Percentiles rank a stretch among this genome's conserved stretches.
These are phyloP conservation scores for Stichopus chloronotus DNA, from an alignment of 35 echinoderm and acorn worm genomes.

Conservation along the genomic window DNA sequence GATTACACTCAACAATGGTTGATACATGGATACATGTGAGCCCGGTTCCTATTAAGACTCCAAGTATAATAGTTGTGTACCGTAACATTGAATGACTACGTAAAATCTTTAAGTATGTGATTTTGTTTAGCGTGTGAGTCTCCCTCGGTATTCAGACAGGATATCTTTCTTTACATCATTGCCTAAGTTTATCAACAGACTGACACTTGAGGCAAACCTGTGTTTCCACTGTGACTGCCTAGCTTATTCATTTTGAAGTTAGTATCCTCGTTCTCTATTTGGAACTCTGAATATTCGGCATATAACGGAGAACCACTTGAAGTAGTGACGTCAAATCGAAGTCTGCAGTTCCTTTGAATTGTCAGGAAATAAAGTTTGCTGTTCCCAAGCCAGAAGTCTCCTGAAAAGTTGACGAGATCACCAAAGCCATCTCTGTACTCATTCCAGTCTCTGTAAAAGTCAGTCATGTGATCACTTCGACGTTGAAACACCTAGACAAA, in stretches of 20 bases:
- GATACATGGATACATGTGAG: too few relatives aligned
- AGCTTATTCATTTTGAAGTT: slow-evolving; percentile 32
- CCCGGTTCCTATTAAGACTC: too few relatives aligned
- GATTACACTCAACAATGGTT: too few relatives aligned
- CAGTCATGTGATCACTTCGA: neutral
- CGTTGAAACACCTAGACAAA: slow-evolving; percentile 26
- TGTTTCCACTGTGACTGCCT: neutral
- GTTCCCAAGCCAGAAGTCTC: slow-evolving; percentile 45
- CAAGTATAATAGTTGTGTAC: too few relatives aligned
- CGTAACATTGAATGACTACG: too few relatives aligned
- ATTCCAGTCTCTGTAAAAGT: slow-evolving; percentile 16
- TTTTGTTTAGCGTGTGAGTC: too few relatives aligned
- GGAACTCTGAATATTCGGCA: slow-evolving; percentile 15
- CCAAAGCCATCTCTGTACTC: slow-evolving; percentile 43
- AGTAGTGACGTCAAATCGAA: slow-evolving; percentile 22
- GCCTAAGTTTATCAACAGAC: too few relatives aligned
- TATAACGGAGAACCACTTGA: slow-evolving; percentile 7
- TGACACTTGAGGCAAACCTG: too few relatives aligned
- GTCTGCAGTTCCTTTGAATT: slow-evolving; percentile 9
- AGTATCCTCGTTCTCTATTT: slow-evolving; percentile 16
- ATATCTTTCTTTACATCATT: too few relatives aligned
- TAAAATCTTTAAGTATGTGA: too few relatives aligned
- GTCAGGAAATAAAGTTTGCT: neutral
- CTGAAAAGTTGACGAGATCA: neutral
- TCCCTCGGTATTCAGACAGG: too few relatives aligned